Conservation (phyloP, 2,888 invertebrate species). For the Patella pellucida region DNA sequence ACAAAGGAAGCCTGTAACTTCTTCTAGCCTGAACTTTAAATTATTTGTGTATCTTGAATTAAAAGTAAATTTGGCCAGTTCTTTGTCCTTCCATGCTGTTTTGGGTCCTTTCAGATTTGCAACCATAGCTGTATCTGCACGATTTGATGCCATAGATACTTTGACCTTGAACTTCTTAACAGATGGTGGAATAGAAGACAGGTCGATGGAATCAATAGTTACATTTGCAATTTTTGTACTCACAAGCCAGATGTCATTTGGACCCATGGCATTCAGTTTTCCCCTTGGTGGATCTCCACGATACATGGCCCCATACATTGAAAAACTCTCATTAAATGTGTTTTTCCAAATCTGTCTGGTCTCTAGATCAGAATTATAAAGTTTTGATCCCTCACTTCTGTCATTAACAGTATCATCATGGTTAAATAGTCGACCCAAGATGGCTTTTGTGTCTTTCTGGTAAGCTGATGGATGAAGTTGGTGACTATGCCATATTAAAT, state of each 20-base stretch:
- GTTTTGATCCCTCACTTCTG: slow-evolving; percentile 70
- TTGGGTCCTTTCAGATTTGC: slow-evolving; percentile 46
- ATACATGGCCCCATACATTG: slow-evolving; percentile 72
- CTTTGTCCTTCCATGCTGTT: slow-evolving; percentile 60
- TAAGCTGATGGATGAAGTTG: slow-evolving; percentile 70
- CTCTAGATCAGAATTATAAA: slow-evolving; percentile 69
- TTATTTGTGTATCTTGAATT: slow-evolving; percentile 68
- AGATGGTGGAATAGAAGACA: slow-evolving; percentile 27
- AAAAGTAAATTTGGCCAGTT: slow-evolving; percentile 62
- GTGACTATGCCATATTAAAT: slow-evolving; percentile 73
- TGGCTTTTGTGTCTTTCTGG: slow-evolving; percentile 59
- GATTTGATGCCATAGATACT: slow-evolving; percentile 30
- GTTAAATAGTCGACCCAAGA: slow-evolving; percentile 69
- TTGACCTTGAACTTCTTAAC: slow-evolving; percentile 43
- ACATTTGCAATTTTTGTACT: slow-evolving; percentile 60
- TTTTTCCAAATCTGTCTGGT: slow-evolving; percentile 72
- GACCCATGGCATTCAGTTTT: slow-evolving; percentile 67
- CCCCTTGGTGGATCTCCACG: slow-evolving; percentile 71
- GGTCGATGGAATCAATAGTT: slow-evolving; percentile 41
- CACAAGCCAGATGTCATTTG: slow-evolving; percentile 56
- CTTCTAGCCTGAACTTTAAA: slow-evolving; percentile 59
- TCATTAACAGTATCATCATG: slow-evolving; percentile 73
- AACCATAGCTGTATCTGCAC: slow-evolving; percentile 20
- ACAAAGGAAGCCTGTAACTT: slow-evolving; percentile 69
- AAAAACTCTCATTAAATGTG: slow-evolving; percentile 69